Base-by-base conservation (phyloP, 2,797 vertebrate genomes). In the Synaphobranchus kaupii region DNA sequence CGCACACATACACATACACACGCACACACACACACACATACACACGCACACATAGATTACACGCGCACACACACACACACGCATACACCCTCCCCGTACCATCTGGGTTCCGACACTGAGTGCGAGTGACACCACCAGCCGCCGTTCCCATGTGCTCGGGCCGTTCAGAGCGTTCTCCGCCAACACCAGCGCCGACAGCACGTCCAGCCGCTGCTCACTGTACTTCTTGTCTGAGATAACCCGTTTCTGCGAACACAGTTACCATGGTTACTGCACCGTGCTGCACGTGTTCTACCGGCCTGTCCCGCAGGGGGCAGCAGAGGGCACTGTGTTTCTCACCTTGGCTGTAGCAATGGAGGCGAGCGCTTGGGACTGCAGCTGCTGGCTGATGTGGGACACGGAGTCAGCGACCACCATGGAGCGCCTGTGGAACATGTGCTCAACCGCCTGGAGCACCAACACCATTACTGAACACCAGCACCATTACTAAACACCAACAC, bases 221-320 rank as follows among this genome's bases (percentile, higher is more conserved):
- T 99, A 99, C 94, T 99, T 99, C 93, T 98, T 99, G 91, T 99
- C 99, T 12, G 99, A 99, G 94, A 99, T 97, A 8, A 99, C 99
- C 86, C 98, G 97, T 97, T 99, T 99, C 99, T 99, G 93, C 28
- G 94, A 15, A 87, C 44, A 92, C 63, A 71, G 50, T 31, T 39
- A 73, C 68, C 31, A 15, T 10, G 13, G 78, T 81, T 50, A 81
- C 47, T 34, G 31, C 12, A 34, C 12, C 4, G 13, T 54, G 52
- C 52, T 34, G 31, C 12, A 34, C 12, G 15, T 25, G 31, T 39
- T 39, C 10, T 9, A 17, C 28, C 52, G 58, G 86, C 13, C 58
- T 60, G 39, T n/a, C 63, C 63, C 9, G 81, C 63, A 85, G 87
- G 28, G 20, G 83, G 83, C 54, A 85, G 47, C 54, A 85, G 71